These are phyloP conservation scores for Orientallactaga sibirica DNA, from an alignment of 2,797 vertebrate genomes.

Conservation along the genomic window DNA sequence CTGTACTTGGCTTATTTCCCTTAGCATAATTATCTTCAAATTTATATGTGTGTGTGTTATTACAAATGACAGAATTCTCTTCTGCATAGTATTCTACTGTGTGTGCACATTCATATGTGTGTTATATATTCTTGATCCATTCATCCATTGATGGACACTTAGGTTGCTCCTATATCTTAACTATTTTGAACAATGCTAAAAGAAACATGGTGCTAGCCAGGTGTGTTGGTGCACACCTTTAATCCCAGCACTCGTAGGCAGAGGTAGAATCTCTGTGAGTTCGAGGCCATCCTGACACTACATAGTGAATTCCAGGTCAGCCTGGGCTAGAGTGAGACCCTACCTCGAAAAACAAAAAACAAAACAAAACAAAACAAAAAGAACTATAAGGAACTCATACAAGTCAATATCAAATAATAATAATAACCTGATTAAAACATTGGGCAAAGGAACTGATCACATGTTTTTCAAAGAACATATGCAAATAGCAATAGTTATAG, in stretches of 20 bases:
- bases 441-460: background rate
- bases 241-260: too few relatives aligned
- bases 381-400: background rate
- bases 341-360: too few relatives aligned
- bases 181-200: background rate
- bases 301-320: too few relatives aligned
- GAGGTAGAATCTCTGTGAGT: too few relatives aligned
- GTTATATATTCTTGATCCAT: background rate
- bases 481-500: background rate
- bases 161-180: background rate
- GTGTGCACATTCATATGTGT: background rate
- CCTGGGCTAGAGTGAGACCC: too few relatives aligned
- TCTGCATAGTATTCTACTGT: background rate
- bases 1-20: background rate
- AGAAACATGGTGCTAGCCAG: background rate
- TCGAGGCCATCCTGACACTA: too few relatives aligned
- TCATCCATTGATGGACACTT: background rate
- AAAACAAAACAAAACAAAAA: too few relatives aligned
- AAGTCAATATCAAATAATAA: background rate
- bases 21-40: background rate
- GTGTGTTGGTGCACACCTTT: too few relatives aligned
- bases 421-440: background rate
- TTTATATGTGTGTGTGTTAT: background rate
- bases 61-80: background rate
- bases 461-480: background rate